These are phyloP conservation scores for Musca vetustissima DNA, from an alignment of 1,140 invertebrate species.

Conservation along the genomic window DNA sequence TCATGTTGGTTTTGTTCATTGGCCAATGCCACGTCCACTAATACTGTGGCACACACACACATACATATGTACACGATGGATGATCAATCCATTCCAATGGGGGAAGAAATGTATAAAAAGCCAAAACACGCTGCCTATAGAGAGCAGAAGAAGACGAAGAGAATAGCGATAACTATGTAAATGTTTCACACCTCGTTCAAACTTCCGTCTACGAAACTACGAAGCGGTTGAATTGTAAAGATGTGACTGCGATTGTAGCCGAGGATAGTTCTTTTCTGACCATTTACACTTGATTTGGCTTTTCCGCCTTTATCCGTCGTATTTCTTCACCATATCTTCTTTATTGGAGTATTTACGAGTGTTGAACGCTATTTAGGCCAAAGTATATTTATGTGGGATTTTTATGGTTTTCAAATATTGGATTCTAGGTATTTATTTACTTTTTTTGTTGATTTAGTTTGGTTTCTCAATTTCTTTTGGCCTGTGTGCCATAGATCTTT, in stretches of 20 bases:
- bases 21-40: no score
- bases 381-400: slow-evolving; percentile 16
- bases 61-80: not conserved
- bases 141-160: not conserved
- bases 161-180: slow-evolving; percentile 14
- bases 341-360: slow-evolving; percentile 1
- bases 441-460: no score
- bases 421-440: not conserved
- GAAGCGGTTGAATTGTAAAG: not conserved
- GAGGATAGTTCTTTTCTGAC: not conserved
- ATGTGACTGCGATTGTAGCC: not conserved
- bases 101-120: not conserved
- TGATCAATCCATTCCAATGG: no score
- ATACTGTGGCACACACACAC: not conserved
- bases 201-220: not conserved
- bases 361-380: slow-evolving; percentile 14
- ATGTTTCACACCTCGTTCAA: slow-evolving; percentile 13
- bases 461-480: not conserved
- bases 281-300: no score
- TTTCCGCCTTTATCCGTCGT: no score
- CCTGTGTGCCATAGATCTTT: not conserved
- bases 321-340: not conserved
- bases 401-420: slow-evolving; percentile 21
- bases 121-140: not conserved
- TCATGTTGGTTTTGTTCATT: slow-evolving; percentile 7